Base-by-base conservation (phyloP, 2,797 vertebrate species). In the Lagorchestes hirsutus region DNA sequence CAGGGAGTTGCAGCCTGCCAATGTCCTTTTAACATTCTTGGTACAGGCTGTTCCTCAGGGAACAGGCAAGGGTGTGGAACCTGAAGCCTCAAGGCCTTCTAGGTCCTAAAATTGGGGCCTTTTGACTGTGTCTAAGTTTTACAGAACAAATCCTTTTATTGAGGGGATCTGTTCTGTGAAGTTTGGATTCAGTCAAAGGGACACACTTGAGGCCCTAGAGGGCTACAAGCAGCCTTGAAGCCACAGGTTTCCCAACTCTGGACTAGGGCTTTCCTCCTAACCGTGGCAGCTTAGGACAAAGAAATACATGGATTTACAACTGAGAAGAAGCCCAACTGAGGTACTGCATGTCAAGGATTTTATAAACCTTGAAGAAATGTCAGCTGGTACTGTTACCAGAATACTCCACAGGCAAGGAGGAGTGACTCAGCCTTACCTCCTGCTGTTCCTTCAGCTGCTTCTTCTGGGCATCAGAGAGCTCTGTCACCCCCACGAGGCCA, bases 401-500 rank as follows among this genome's bases (percentile, higher is more conserved):
- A 0, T 10, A 50, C 40, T 27, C 87, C 56, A 90, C 91, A 94
- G 34, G 0, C 90, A 22, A 50, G 6, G 22, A 22, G 3, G 24
- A 50, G 74, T 24, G 22, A 27, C 74, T 87, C 52, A 4, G 82
- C 50, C 87, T 96, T 98, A 99, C 99, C 99, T 99, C 99, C 97
- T 99, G 99, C 95, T 99, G 99, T 96, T 99, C 99, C 98, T 99
- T 99, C 58, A 99, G 93, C 98, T 99, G 99, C 93, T 98, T 99
- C 98, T 99, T 99, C 98, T 99, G 99, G 31, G 99, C 99, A 0
- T 99, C 99, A 0, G 99, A 99, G 31, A 99, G 99, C 97, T 99
- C 99, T 0, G 99, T 99, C 96, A 99, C 99, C 10, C 99, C 99
- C 92, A 99, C 99, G 97, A 99, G 97, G 13, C 99, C 99, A 90